Percentiles rank a stretch among this genome's conserved stretches.
phyloP scores from a whole-genome alignment of 2,113 vertebrate genomes.

The Sapajus apella region DNA sequence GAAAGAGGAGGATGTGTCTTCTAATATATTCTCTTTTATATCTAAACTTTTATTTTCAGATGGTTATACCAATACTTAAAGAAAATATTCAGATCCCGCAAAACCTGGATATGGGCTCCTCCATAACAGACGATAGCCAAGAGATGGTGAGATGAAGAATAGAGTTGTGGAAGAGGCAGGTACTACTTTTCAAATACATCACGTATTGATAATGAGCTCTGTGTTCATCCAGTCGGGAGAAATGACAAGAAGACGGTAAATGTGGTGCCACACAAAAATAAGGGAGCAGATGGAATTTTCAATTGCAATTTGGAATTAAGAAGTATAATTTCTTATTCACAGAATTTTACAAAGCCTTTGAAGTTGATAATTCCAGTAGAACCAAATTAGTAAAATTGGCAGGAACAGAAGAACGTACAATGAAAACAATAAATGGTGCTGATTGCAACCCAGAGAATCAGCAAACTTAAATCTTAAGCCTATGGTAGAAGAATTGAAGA shows the following conservation, averaged over 20 bases:
- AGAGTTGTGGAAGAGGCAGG: neutral
- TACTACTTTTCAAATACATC: neutral
- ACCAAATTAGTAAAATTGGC: slow-evolving; percentile 15
- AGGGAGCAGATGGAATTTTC: slow-evolving; percentile 12
- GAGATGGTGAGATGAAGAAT: neutral
- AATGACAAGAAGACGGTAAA: neutral
- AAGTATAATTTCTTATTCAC: neutral
- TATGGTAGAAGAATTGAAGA: neutral
- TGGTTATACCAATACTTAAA: neutral
- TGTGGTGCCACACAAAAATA: neutral
- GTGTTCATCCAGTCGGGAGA: neutral
- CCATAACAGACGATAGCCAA: neutral
- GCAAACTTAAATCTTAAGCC: neutral
- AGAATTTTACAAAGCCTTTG: slow-evolving; percentile 12
- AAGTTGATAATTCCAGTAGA: slow-evolving; percentile 5
- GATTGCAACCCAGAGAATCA: neutral
- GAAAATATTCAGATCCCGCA: neutral
- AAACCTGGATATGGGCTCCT: neutral
- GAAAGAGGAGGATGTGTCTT: neutral
- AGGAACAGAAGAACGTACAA: neutral
- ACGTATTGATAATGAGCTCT: neutral
- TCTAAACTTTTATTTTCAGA: neutral
- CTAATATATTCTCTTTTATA: neutral
- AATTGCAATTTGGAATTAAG: slow-evolving; percentile 26
- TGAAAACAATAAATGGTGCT: neutral